Base-by-base conservation (phyloP, 2,888 invertebrate genomes). In the Coremacera marginata region DNA sequence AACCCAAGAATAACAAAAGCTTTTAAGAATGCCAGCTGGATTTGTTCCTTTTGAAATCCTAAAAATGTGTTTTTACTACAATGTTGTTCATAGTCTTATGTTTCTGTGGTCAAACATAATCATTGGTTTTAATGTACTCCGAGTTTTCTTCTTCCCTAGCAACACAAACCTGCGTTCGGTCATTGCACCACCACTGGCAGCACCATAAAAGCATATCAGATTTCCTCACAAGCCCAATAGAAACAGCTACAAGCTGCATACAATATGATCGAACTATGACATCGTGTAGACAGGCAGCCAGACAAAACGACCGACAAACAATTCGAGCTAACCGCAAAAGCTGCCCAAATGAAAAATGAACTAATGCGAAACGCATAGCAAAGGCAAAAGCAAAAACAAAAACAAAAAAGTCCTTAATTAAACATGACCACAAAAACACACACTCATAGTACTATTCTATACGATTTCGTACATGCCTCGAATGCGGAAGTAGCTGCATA, bases 361-460 rank as follows among this genome's bases (percentile, higher is more conserved):
- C 11, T 7, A 44, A 44, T 44, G 44, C 14, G 44, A 44, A 44
- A 44, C 3, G 11, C 7, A 8, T 4, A 37, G 37, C 37, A 4
- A 37, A 44, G 14, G 14, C 44, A 44, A 44, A 44, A 14, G 7
- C 44, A 44, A 11, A 44, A 44, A 44, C 44, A 44, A 44, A 60
- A 31, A 74, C 75, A 81, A 83, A 81, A 83, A 84, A 83, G 84
- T 84, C 84, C 84, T 84, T 84, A 84, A 85, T 84, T 84, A 84
- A 84, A 83, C 83, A 85, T 83, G 82, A 85, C 84, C 85, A 72
- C 63, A 71, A 63, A 11, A n/a, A 70, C 52, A 49, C n/a, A 44
- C 27, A 44, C 11, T 22, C 22, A 19, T 5, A n/a, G 9, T 70
- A 31, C 14, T 27, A 7, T 31, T 55, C 19, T 9, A 68, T 27